phyloP scores from a whole-genome alignment of 2,797 vertebrate genomes.

The Morelia viridis region DNA sequence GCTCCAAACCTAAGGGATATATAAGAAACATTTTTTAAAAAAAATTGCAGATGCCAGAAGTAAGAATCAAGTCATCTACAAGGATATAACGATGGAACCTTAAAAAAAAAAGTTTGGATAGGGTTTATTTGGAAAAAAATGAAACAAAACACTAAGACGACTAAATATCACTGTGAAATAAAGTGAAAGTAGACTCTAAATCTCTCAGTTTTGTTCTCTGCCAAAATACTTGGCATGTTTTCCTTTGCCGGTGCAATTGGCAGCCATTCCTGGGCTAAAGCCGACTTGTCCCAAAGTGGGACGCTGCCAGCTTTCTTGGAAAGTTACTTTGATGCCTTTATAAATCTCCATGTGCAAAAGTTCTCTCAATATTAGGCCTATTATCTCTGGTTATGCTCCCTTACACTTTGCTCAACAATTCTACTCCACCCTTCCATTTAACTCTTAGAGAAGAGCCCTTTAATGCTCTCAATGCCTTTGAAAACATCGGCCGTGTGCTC shows the following conservation, averaged over 20 bases:
- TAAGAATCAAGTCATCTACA: background rate
- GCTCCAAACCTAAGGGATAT: background rate
- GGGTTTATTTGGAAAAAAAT: background rate
- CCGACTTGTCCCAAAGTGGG: slow-evolving; percentile 19
- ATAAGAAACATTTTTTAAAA: background rate
- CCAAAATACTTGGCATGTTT: slow-evolving; percentile 22
- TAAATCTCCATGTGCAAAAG: slow-evolving; percentile 11
- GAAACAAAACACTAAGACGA: background rate
- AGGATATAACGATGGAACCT: background rate
- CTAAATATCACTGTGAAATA: background rate
- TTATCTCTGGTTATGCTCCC: slow-evolving; percentile 9
- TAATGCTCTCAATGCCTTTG: background rate
- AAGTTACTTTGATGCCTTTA: slow-evolving; percentile 23
- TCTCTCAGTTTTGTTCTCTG: background rate
- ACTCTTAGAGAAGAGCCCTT: background rate
- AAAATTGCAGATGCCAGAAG: background rate
- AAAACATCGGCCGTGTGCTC: background rate
- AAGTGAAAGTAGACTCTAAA: background rate
- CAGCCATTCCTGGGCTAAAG: slow-evolving; percentile 1
- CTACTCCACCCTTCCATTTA: background rate
- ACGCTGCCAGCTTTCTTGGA: slow-evolving; percentile 22
- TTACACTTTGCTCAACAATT: slow-evolving; percentile 11
- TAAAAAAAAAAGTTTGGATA: background rate
- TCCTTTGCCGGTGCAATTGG: background rate
- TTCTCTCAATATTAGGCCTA: background rate